Conservation (phyloP, 2,888 invertebrate genomes). For the Nomada flava region DNA sequence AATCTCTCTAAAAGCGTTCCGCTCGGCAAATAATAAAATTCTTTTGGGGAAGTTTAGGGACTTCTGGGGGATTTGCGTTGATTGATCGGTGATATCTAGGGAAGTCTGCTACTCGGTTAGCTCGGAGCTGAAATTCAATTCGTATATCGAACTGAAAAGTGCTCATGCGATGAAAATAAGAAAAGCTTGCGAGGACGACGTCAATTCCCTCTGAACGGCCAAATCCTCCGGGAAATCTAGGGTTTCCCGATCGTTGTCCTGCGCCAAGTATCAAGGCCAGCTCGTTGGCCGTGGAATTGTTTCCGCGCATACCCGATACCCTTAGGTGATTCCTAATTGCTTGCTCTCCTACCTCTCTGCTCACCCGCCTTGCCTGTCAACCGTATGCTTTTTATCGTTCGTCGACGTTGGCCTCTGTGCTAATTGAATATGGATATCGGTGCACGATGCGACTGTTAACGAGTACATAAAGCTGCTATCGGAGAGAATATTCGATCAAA, state of each 20-base stretch:
- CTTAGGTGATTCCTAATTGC: conserved; percentile 59
- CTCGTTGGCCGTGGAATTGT: conserved; percentile 88
- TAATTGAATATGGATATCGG: conserved; percentile 9
- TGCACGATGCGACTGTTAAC: not conserved
- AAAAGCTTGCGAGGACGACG: conserved; percentile 91
- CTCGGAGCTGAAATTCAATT: conserved; percentile 51
- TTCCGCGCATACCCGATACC: conserved; percentile 57
- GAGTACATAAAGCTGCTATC: not conserved
- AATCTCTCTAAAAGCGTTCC: no score
- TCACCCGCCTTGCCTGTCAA: not conserved
- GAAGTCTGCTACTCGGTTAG: conserved; percentile 18
- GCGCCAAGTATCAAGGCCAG: conserved; percentile 88
- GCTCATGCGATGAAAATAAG: conserved; percentile 52
- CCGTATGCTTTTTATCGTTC: conserved; percentile 18
- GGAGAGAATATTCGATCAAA: not conserved
- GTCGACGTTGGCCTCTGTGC: not conserved
- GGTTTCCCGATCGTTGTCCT: conserved; percentile 93
- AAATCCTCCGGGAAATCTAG: conserved; percentile 92
- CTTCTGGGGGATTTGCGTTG: conserved; percentile 11
- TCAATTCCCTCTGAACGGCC: conserved; percentile 87
- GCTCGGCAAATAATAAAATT: conserved; percentile 1
- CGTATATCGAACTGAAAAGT: conserved; percentile 35
- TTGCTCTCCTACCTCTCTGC: not conserved
- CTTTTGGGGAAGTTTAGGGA: conserved; percentile 7
- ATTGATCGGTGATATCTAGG: conserved; percentile 15